Conservation (phyloP, 2,113 vertebrate genomes). For the Lepidothrix coronata region DNA sequence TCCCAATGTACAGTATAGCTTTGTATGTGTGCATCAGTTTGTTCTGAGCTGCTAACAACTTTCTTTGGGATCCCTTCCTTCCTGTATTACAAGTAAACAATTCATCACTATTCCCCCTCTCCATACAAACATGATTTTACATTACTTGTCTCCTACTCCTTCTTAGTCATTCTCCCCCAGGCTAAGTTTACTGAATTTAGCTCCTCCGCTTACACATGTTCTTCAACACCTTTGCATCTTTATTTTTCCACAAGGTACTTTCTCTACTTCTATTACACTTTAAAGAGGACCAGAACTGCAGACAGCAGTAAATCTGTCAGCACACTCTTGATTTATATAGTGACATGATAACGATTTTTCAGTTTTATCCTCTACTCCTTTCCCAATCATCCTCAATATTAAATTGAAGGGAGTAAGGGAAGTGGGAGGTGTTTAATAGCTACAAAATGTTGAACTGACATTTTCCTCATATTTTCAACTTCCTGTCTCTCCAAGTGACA, state of each 20-base stretch:
- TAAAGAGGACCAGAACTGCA: slow-evolving; percentile 15
- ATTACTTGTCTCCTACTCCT: not conserved
- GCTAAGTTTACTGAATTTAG: not conserved
- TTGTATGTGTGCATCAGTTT: not conserved
- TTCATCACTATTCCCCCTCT: not conserved
- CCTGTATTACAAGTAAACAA: not conserved
- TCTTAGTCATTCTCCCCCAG: not conserved
- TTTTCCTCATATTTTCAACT: not conserved
- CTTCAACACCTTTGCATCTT: slow-evolving; percentile 6
- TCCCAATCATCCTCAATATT: not conserved
- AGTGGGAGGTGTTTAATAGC: not conserved
- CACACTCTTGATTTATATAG: not conserved
- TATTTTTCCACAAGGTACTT: not conserved
- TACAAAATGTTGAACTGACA: not conserved
- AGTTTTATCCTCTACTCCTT: not conserved
- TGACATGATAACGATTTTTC: not conserved
- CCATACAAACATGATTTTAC: accelerated
- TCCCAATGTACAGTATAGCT: accelerated
- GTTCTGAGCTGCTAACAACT: not conserved
- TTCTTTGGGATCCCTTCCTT: not conserved
- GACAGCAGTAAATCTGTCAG: slow-evolving; percentile 44
- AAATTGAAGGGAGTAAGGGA: not conserved
- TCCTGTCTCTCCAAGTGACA: not conserved
- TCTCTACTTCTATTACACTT: slow-evolving; percentile 41
- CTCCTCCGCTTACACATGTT: not conserved